Percentiles rank a stretch among this genome's conserved stretches.
Conservation (phyloP, 2,888 invertebrate genomes). For the Scaptomyza parva region DNA sequence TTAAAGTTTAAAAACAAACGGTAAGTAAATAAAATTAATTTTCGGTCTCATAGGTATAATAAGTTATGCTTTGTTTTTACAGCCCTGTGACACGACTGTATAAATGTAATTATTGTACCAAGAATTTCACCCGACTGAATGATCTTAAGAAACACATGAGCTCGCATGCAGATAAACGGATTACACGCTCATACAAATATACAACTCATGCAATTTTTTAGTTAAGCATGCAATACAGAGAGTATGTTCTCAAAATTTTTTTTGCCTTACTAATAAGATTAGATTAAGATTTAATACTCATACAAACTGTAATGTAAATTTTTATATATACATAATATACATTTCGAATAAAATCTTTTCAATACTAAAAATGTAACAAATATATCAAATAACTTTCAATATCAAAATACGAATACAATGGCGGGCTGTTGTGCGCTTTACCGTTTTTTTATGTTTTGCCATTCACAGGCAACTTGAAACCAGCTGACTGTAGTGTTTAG, state of each 20-base stretch:
- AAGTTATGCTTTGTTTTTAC: neutral
- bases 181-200: neutral
- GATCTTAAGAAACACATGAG: neutral
- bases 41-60: neutral
- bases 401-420: neutral
- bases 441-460: neutral
- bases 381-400: neutral
- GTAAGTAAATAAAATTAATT: neutral
- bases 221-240: too few relatives aligned
- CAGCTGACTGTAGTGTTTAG: neutral
- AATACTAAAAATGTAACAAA: too few relatives aligned
- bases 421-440: neutral
- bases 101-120: neutral
- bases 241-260: too few relatives aligned
- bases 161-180: neutral
- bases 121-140: neutral
- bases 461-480: constrained; percentile 4
- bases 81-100: neutral
- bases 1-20: neutral
- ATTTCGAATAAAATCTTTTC: too few relatives aligned
- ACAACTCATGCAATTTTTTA: neutral
- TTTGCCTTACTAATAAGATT: too few relatives aligned
- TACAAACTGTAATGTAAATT: too few relatives aligned
- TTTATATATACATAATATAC: too few relatives aligned
- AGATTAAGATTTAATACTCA: too few relatives aligned